Conservation (phyloP, 1,140 invertebrate genomes). For the Drosophila nasuta region DNA sequence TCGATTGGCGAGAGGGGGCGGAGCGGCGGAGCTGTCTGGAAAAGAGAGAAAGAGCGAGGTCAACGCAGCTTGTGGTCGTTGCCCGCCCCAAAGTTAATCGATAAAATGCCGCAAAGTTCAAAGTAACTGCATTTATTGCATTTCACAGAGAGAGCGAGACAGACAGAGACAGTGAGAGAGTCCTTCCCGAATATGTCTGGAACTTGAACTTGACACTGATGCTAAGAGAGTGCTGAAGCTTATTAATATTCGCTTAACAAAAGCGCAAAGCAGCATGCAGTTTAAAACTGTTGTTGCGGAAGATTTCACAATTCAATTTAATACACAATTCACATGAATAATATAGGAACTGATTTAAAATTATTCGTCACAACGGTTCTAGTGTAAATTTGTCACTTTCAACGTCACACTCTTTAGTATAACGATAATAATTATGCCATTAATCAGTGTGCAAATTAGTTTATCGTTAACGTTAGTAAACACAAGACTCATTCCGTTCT, state of each 20-base stretch:
- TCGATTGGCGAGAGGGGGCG: background rate
- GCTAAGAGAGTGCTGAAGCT: background rate
- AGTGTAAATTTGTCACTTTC: constrained; percentile 11
- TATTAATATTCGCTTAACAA: constrained; percentile 1
- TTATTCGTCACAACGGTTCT: background rate
- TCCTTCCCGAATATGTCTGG: background rate
- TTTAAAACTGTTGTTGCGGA: no score
- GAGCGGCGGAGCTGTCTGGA: background rate
- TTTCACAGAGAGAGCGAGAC: no score
- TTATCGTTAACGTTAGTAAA: background rate
- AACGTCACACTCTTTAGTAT: background rate
- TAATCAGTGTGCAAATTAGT: background rate
- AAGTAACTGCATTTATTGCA: constrained; percentile 13
- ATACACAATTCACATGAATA: no score
- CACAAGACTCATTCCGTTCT: background rate
- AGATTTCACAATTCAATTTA: no score
- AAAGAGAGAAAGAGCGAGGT: background rate
- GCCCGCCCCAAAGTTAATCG: constrained; percentile 60
- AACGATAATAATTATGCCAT: constrained; percentile 2
- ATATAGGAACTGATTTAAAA: background rate
- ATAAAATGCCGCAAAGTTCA: constrained; percentile 27
- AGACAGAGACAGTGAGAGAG: background rate
- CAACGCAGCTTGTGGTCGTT: constrained; percentile 68
- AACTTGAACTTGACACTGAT: constrained; percentile 1
- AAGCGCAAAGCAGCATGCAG: no score